Percentiles rank a stretch among this genome's conserved stretches.
Evolutionary conservation across 2,797 vertebrate species (phyloP).

Genomic region (Oreochromis grahami): DNA sequence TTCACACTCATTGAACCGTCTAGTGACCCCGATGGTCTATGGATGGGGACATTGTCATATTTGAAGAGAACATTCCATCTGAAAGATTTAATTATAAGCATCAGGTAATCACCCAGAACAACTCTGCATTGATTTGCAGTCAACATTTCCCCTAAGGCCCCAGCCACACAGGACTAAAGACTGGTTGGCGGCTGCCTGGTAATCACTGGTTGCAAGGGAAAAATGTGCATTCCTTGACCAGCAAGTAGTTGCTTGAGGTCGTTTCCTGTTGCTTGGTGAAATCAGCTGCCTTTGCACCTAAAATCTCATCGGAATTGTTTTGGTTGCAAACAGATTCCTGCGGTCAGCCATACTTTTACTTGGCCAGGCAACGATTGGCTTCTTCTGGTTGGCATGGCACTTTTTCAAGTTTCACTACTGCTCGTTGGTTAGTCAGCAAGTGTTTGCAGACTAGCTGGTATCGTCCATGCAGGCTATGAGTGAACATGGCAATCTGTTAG

Average conservation of each 20-base stretch:
- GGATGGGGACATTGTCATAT: background rate
- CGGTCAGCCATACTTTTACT: background rate
- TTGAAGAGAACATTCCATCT: background rate
- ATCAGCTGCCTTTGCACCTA: background rate
- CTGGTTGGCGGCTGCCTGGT: background rate
- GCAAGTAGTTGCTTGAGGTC: background rate
- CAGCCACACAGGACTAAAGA: background rate
- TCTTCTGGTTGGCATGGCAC: background rate
- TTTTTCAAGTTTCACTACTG: background rate
- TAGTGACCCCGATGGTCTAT: background rate
- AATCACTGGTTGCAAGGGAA: background rate
- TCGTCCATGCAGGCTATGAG: background rate
- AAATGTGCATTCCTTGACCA: background rate
- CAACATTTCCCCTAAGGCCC: background rate
- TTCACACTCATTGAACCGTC: background rate
- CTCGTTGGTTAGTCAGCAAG: background rate
- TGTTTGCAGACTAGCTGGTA: background rate
- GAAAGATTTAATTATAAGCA: background rate
- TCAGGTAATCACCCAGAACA: background rate
- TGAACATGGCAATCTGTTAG: background rate
- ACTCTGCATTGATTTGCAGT: background rate
- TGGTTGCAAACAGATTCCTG: background rate
- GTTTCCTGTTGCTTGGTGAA: background rate
- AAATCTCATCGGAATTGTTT: background rate
- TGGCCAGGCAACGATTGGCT: background rate